Conservation (phyloP, 2,888 invertebrate genomes). For the Hoplodrina blanda region DNA sequence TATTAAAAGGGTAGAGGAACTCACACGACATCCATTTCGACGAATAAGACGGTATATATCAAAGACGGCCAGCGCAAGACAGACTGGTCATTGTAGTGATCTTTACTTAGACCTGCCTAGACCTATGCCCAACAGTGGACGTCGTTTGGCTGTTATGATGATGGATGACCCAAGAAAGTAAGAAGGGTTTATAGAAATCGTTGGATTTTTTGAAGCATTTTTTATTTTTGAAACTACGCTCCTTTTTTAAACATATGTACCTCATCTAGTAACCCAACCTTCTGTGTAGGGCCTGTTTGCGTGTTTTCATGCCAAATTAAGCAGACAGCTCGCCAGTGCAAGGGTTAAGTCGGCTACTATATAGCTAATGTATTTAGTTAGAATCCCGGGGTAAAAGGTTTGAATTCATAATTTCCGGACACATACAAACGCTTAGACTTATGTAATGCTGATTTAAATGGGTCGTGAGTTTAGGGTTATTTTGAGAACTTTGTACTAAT, state of each 20-base stretch:
- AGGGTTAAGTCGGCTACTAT: constrained; percentile 77
- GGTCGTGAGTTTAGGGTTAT: constrained; percentile 46
- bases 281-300: constrained; percentile 69
- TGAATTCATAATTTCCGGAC: constrained; percentile 76
- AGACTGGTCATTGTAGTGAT: too few species aligned
- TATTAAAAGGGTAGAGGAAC: too few species aligned
- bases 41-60: too few species aligned
- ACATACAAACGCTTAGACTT: constrained; percentile 58
- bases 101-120: too few species aligned
- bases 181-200: not conserved
- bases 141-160: too few species aligned
- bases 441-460: constrained; percentile 65
- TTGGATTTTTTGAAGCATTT: not conserved
- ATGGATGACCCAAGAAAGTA: too few species aligned
- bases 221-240: not conserved
- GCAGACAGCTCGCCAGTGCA: constrained; percentile 72
- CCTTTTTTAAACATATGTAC: too few species aligned
- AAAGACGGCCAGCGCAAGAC: too few species aligned
- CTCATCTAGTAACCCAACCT: constrained; percentile 52
- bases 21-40: too few species aligned
- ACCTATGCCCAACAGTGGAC: too few species aligned
- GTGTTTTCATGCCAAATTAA: constrained; percentile 85
- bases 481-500: constrained; percentile 42
- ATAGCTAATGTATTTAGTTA: constrained; percentile 82
- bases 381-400: constrained; percentile 74